Conservation (phyloP, 1,140 invertebrate species). For the Mylabris phalerata region DNA sequence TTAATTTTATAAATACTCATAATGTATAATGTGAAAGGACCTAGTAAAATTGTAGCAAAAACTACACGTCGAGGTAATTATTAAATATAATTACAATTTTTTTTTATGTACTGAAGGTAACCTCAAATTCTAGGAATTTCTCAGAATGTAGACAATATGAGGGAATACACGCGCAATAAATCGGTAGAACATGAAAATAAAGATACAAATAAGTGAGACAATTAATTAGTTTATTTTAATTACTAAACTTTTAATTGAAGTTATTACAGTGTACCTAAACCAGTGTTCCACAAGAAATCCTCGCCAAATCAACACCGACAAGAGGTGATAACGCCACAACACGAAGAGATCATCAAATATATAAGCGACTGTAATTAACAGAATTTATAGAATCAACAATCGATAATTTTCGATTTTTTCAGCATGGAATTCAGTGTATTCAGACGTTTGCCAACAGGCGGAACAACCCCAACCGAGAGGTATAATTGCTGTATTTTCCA, state of each 20-base stretch:
- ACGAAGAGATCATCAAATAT: constrained; percentile 46
- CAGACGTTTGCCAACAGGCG: constrained; percentile 18
- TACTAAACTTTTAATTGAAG: background rate
- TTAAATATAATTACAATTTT: constrained; percentile 4
- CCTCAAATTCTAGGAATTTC: constrained; percentile 39
- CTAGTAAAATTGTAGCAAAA: constrained; percentile 79
- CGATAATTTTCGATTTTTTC: constrained; percentile 12
- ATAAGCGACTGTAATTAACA: constrained; percentile 36
- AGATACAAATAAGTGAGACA: constrained; percentile 15
- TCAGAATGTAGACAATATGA: constrained; percentile 44
- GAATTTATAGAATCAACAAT: background rate
- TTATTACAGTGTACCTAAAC: constrained; percentile 42
- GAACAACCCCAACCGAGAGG: constrained; percentile 41
- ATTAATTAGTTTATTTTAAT: background rate
- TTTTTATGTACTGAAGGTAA: constrained; percentile 1
- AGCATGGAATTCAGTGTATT: constrained; percentile 29
- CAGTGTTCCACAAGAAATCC: constrained; percentile 44
- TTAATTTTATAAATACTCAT: background rate
- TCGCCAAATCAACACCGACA: constrained; percentile 33
- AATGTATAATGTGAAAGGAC: constrained; percentile 81
- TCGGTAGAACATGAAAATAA: constrained; percentile 21
- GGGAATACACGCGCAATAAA: constrained; percentile 21
- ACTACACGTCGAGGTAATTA: constrained; percentile 64
- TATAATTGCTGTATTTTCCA: constrained; percentile 22
- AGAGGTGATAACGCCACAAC: constrained; percentile 42